Percentiles rank a stretch among this genome's conserved stretches.
These are phyloP conservation scores for Gambelia wislizenii DNA, from an alignment of 2,797 vertebrate genomes.

Conservation along the genomic window DNA sequence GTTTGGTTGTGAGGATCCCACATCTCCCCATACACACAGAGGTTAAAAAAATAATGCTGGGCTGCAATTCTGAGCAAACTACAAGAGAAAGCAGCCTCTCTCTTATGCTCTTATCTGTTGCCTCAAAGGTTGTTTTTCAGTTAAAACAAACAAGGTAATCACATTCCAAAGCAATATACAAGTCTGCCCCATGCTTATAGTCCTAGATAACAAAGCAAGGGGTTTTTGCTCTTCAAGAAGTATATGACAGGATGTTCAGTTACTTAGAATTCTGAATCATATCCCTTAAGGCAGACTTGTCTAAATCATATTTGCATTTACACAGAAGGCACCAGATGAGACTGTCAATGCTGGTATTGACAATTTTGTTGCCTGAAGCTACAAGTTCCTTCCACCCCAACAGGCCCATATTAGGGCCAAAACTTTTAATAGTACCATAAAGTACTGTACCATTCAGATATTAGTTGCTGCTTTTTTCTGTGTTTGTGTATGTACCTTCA, in stretches of 20 bases:
- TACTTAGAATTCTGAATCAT: not conserved
- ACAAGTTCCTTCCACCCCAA: no score
- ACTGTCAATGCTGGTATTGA: not conserved
- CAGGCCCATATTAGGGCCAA: no score
- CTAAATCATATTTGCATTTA: constrained; percentile 3
- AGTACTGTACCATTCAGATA: no score
- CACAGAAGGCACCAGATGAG: not conserved
- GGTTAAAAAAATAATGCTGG: no score
- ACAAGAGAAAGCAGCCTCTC: not conserved
- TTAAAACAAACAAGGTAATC: not conserved
- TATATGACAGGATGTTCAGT: not conserved
- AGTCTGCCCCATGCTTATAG: not conserved
- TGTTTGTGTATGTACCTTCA: no score
- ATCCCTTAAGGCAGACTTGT: not conserved
- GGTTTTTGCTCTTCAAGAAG: not conserved
- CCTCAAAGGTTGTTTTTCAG: not conserved
- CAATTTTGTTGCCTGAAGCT: not conserved
- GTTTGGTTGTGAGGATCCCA: not conserved
- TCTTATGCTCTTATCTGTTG: not conserved
- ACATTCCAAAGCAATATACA: not conserved
- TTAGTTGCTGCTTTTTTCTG: no score
- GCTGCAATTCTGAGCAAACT: not conserved
- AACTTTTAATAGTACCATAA: no score
- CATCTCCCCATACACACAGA: not conserved
- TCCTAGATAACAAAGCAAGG: not conserved